Base-by-base conservation (phyloP, 2,888 invertebrate species). In the Antheraea assamensis region DNA sequence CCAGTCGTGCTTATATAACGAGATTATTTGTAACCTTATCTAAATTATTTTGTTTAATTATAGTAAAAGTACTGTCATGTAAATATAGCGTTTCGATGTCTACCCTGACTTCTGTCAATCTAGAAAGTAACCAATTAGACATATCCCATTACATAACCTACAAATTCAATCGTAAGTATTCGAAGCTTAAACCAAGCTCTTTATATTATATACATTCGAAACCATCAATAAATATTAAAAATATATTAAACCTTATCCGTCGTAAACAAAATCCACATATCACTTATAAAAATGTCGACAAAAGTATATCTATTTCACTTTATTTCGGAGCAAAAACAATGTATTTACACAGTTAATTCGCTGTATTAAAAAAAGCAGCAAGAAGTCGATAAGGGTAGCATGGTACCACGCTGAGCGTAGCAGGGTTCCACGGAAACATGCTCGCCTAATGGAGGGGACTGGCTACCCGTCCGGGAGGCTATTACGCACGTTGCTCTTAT, bases 381-480 rank as follows among this genome's bases (percentile, higher is more conserved):
- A 76, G 83, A 85, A 82, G 82, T 81, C 78, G 78, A 80, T 80
- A 79, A 79, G 76, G 76, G 74, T 75, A 74, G 79, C 78, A 80
- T 78, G 79, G 82, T 83, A 78, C 83, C 92, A 89, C 86, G 92
- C 92, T 85, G 93, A 76, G 93, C 91, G 75, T 84, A 77, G 82
- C 89, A 87, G 92, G 92, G 89, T 82, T 85, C 86, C 88, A 75
- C 76, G 76, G 81, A 82, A 80, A 91, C 92, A 91, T 85, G 88
- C 79, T 81, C 90, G 81, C 85, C 87, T 93, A 92, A 93, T 93
- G 93, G 91, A 91, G 85, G 86, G 79, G 80, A 79, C 83, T 79
- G 78, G 79, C 85, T 77, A 77, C 88, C 82, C 88, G 82, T 58
- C 86, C 86, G 82, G 90, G 91, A 88, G 88, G 90, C 86, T 84